Percentiles rank a stretch among this genome's conserved stretches.
These are phyloP conservation scores for Candoia aspera DNA, from an alignment of 2,113 vertebrate species.

Conservation along the genomic window DNA sequence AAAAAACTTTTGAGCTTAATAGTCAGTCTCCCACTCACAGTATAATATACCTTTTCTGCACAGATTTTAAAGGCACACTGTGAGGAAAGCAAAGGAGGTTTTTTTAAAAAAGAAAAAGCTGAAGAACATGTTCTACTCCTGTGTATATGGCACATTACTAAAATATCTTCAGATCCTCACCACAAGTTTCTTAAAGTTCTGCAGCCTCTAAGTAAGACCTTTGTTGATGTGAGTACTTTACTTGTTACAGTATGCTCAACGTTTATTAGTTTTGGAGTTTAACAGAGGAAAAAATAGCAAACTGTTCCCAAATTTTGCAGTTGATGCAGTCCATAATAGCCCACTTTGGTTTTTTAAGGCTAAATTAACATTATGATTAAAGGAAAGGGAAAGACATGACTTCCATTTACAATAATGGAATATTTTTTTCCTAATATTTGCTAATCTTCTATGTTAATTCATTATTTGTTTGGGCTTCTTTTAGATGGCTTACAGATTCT, in stretches of 20 bases:
- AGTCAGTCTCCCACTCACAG: slow-evolving; percentile 55
- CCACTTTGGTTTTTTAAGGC: slow-evolving; percentile 37
- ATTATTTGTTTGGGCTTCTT: slow-evolving; percentile 34
- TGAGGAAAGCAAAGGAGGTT: slow-evolving; percentile 52
- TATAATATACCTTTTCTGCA: slow-evolving; percentile 62
- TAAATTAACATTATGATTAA: slow-evolving; percentile 35
- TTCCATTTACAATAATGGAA: slow-evolving; percentile 27
- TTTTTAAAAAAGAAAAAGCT: slow-evolving; percentile 44
- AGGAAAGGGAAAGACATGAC: background rate
- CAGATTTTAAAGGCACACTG: slow-evolving; percentile 64
- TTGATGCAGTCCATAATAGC: slow-evolving; percentile 13
- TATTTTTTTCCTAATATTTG: slow-evolving; percentile 40
- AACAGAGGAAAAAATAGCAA: slow-evolving; percentile 48
- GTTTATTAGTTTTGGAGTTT: slow-evolving; percentile 62
- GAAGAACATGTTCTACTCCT: slow-evolving; percentile 33
- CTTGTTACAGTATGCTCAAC: slow-evolving; percentile 36
- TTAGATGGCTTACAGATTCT: slow-evolving; percentile 25
- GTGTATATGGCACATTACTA: slow-evolving; percentile 37
- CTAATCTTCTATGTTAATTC: background rate
- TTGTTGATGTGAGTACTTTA: slow-evolving; percentile 68
- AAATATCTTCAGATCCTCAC: slow-evolving; percentile 59
- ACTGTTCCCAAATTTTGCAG: slow-evolving; percentile 35
- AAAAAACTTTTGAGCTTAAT: slow-evolving; percentile 61
- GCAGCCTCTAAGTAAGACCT: slow-evolving; percentile 58
- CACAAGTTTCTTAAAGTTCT: slow-evolving; percentile 60